phyloP scores from a whole-genome alignment of 2,888 invertebrate species.

The Cenopis cana region DNA sequence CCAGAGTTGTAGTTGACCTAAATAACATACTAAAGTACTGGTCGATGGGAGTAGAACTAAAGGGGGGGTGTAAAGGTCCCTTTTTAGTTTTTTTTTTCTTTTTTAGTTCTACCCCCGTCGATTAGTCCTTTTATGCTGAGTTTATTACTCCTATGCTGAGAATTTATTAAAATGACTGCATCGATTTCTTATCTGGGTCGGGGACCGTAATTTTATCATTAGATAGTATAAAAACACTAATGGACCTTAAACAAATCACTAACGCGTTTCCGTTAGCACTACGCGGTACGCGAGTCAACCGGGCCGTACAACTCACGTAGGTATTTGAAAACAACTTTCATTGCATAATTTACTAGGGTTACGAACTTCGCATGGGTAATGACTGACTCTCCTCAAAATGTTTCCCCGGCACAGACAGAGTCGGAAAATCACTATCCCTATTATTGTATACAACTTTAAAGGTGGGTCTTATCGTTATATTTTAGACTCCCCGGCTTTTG shows the following conservation, averaged over 20 bases:
- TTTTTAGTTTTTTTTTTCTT: too few species aligned
- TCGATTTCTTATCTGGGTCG: too few species aligned
- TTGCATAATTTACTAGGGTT: background rate
- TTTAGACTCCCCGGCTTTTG: background rate
- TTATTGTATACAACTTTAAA: background rate
- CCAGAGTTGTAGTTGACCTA: too few species aligned
- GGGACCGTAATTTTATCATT: background rate
- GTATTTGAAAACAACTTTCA: background rate
- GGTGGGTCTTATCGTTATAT: too few species aligned
- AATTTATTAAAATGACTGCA: too few species aligned
- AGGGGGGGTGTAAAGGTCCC: too few species aligned
- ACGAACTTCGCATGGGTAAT: background rate
- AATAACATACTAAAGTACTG: too few species aligned
- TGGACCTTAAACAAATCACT: background rate
- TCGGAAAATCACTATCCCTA: background rate
- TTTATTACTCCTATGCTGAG: too few species aligned
- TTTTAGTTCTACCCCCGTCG: too few species aligned
- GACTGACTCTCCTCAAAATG: background rate
- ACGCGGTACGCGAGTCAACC: background rate
- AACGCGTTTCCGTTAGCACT: background rate
- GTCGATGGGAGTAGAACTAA: too few species aligned
- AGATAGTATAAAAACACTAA: background rate
- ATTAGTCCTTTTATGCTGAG: too few species aligned
- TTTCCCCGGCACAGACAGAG: background rate
- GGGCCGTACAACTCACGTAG: background rate